Conservation (phyloP, 64 coral and sea anemone genomes). For the Stichodactyla mertensii region DNA sequence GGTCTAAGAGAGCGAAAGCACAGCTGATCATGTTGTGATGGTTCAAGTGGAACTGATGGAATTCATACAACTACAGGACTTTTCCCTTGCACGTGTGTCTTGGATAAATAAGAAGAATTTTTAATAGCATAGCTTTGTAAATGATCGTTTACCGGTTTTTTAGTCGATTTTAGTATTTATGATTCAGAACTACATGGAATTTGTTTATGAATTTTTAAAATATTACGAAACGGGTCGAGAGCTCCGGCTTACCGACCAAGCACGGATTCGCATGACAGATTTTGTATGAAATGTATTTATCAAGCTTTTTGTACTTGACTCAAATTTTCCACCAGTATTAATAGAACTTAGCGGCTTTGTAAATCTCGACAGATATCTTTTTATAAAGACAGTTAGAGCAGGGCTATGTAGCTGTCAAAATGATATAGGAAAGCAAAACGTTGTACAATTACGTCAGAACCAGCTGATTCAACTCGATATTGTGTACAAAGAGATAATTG, state of each 20-base stretch:
- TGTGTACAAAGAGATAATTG: background rate
- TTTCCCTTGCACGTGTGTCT: conserved; percentile 4
- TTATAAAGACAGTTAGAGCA: background rate
- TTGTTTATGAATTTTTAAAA: background rate
- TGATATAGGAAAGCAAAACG: background rate
- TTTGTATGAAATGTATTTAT: conserved; percentile 5
- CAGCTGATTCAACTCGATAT: background rate
- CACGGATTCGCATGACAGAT: conserved; percentile 1
- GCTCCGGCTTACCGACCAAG: background rate
- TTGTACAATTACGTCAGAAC: background rate
- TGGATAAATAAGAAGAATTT: background rate
- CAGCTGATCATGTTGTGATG: conserved; percentile 50
- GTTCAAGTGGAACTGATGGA: conserved; percentile 35
- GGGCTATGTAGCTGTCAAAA: background rate
- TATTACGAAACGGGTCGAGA: conserved; percentile 2
- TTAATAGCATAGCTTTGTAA: conserved; percentile 5
- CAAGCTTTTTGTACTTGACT: background rate
- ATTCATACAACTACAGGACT: conserved; percentile 10
- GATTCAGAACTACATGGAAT: background rate
- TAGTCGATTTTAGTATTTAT: conserved; percentile 21
- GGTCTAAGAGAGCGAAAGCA: background rate
- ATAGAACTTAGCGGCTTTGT: background rate
- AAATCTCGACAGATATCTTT: background rate
- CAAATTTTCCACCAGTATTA: background rate
- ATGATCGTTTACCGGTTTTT: background rate